Evolutionary conservation across 2,113 vertebrate genomes (phyloP).

Genomic region (Rostratula benghalensis): DNA sequence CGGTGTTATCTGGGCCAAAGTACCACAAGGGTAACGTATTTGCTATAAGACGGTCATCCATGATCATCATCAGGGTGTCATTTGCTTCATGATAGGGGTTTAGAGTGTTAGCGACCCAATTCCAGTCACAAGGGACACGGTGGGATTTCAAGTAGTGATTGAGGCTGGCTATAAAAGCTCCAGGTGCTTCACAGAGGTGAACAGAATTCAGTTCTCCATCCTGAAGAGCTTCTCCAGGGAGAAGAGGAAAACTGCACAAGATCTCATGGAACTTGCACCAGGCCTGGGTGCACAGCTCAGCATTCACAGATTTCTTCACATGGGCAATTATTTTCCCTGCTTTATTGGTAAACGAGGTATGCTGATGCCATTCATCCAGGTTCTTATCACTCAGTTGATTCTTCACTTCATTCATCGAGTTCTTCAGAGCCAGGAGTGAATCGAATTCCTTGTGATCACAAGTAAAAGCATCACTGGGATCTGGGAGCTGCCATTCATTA

Average conservation of each 20-base stretch:
- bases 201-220: conserved; percentile 84
- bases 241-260: conserved; percentile 80
- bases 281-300: conserved; percentile 93
- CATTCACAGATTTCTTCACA: conserved; percentile 82
- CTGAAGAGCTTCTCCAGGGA: conserved; percentile 80
- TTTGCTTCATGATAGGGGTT: conserved; percentile 94
- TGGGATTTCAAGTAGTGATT: conserved; percentile 90
- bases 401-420: conserved; percentile 88
- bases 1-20: conserved; percentile 93
- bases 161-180: conserved; percentile 90
- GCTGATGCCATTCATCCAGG: conserved; percentile 91
- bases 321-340: conserved; percentile 86
- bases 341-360: conserved; percentile 92
- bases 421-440: conserved; percentile 83
- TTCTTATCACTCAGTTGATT: conserved; percentile 92
- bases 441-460: conserved; percentile 68
- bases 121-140: conserved; percentile 83
- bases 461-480: conserved; percentile 73
- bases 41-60: conserved; percentile 91
- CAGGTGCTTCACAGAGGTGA: conserved; percentile 93
- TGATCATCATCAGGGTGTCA: conserved; percentile 82
- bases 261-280: conserved; percentile 97
- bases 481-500: conserved; percentile 83
- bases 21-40: conserved; percentile 91
- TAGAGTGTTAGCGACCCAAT: conserved; percentile 89